Conservation (phyloP, 2,797 vertebrate genomes). For the Mormyrus proboscirostris region DNA sequence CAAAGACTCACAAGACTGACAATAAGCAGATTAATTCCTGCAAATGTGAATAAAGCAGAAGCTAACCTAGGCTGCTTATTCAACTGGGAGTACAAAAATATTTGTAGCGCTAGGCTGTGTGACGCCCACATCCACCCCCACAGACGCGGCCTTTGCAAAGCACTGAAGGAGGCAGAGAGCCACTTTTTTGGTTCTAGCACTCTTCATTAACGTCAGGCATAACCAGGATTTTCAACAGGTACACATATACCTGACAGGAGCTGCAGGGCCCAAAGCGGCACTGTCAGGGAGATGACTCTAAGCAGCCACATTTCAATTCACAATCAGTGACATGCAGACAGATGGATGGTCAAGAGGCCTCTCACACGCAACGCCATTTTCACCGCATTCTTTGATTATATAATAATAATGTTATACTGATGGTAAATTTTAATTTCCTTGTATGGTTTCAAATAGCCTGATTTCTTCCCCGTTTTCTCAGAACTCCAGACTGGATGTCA, state of each 20-base stretch:
- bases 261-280: neutral
- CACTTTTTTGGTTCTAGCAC: neutral
- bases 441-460: constrained; percentile 6
- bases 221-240: neutral
- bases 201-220: constrained; percentile 4
- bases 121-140: constrained; percentile 18
- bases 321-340: neutral
- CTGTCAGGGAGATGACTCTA: neutral
- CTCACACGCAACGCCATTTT: neutral
- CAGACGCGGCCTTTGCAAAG: neutral
- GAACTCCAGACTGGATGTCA: constrained; percentile 55
- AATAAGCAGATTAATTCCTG: constrained; percentile 8
- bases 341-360: neutral
- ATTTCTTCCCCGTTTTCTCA: constrained; percentile 33
- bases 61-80: neutral
- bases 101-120: neutral
- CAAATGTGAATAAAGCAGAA: neutral
- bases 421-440: constrained; percentile 10
- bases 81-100: constrained; percentile 14
- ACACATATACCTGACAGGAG: neutral
- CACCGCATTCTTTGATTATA: neutral
- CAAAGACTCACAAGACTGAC: neutral
- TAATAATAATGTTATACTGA: neutral
- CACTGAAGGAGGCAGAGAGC: neutral
- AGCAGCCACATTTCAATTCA: neutral